phyloP scores from a whole-genome alignment of 1,140 invertebrate genomes.

The Thaumetopoea pityocampa region DNA sequence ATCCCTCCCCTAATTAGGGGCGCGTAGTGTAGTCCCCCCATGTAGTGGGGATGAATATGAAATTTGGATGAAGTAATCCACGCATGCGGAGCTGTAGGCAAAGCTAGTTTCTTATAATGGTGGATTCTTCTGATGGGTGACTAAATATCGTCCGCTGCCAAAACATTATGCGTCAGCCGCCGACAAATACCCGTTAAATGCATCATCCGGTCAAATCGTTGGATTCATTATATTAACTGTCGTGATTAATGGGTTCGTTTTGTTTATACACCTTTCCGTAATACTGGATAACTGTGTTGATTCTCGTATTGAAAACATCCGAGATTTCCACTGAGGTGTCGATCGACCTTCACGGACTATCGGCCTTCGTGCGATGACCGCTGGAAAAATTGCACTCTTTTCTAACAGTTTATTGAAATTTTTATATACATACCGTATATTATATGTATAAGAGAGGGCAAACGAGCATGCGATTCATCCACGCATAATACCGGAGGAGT shows the following conservation, averaged over 20 bases:
- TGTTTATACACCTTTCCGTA: constrained; percentile 7
- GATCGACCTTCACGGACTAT: constrained; percentile 7
- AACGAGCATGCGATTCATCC: too few species aligned
- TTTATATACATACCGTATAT: too few species aligned
- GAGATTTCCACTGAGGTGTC: neutral
- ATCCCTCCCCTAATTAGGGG: too few species aligned
- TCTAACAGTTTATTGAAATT: too few species aligned
- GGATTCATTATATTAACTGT: neutral
- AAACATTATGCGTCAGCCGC: constrained; percentile 5
- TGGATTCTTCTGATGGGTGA: too few species aligned
- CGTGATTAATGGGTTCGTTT: neutral
- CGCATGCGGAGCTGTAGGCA: too few species aligned
- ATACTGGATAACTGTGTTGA: neutral
- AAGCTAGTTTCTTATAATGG: too few species aligned
- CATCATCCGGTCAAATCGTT: neutral
- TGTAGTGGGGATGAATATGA: too few species aligned
- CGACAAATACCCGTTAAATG: constrained; percentile 15
- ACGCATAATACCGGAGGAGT: too few species aligned
- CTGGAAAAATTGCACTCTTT: constrained; percentile 1
- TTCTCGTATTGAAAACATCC: neutral
- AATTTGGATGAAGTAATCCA: too few species aligned
- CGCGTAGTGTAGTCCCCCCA: too few species aligned
- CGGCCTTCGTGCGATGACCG: constrained; percentile 7
- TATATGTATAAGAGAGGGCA: too few species aligned
- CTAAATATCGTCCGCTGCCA: constrained; percentile 15